phyloP scores from a whole-genome alignment of 2,888 invertebrate genomes.

The Oligia strigilis region DNA sequence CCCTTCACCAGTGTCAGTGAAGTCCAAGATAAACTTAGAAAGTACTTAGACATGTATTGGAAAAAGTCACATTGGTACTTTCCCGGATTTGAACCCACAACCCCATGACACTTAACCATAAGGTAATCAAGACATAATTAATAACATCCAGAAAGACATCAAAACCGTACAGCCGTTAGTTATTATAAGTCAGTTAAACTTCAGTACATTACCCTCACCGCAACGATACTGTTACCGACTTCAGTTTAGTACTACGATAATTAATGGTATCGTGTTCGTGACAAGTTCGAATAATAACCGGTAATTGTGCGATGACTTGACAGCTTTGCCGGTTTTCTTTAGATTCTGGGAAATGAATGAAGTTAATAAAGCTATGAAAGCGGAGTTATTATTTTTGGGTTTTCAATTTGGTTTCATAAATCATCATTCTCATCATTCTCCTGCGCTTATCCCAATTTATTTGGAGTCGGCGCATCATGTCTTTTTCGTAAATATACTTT shows the following conservation, averaged over 20 bases:
- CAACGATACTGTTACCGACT: background rate
- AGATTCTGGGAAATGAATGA: slow-evolving; percentile 8
- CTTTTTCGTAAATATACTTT: too few relatives aligned
- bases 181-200: background rate
- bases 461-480: too few relatives aligned
- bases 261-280: slow-evolving; percentile 49
- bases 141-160: background rate
- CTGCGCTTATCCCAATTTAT: too few relatives aligned
- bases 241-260: slow-evolving; percentile 19
- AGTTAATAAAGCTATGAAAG: slow-evolving; percentile 4
- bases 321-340: slow-evolving; percentile 24
- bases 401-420: background rate
- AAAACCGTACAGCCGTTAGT: background rate
- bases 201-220: background rate
- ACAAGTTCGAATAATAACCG: slow-evolving; percentile 39
- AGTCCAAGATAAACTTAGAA: too few relatives aligned
- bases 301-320: slow-evolving; percentile 33
- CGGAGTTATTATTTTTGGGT: background rate
- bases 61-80: background rate
- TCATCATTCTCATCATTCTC: too few relatives aligned
- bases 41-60: too few relatives aligned
- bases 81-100: background rate
- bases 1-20: too few relatives aligned
- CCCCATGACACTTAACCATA: background rate
- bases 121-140: background rate